Conservation (phyloP, 2,888 invertebrate genomes). For the Petrolisthes manimaculis region DNA sequence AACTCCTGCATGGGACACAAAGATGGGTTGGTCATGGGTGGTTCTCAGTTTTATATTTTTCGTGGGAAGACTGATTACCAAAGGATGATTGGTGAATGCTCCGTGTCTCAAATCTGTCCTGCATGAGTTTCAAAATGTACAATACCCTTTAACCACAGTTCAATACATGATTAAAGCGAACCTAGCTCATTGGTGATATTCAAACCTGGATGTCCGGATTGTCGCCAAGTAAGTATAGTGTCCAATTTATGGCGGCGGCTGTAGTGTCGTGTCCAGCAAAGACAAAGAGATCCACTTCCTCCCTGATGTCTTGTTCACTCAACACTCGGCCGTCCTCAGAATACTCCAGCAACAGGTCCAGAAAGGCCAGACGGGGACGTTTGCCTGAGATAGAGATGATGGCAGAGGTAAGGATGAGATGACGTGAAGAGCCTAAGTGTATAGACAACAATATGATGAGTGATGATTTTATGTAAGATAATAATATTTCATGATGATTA, state of each 20-base stretch:
- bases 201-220: slow-evolving; percentile 45
- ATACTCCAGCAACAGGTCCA: slow-evolving; percentile 89
- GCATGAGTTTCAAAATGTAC: no score
- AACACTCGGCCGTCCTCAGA: slow-evolving; percentile 77
- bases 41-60: neutral
- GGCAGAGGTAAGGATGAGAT: neutral
- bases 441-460: no score
- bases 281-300: slow-evolving; percentile 73
- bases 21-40: neutral
- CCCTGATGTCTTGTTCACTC: slow-evolving; percentile 70
- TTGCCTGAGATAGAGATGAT: slow-evolving; percentile 20
- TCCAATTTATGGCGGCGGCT: slow-evolving; percentile 88
- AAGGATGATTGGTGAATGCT: no score
- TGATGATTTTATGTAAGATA: no score
- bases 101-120: no score
- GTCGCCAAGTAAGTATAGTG: slow-evolving; percentile 84
- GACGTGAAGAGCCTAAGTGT: neutral
- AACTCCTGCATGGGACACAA: slow-evolving; percentile 19
- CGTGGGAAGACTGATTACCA: neutral
- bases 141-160: no score
- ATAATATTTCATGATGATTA: no score
- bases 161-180: no score
- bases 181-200: no score
- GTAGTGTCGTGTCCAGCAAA: slow-evolving; percentile 86
- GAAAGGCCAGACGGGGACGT: slow-evolving; percentile 86